Conservation (phyloP, 2,888 invertebrate species). For the Perithous albicinctus region DNA sequence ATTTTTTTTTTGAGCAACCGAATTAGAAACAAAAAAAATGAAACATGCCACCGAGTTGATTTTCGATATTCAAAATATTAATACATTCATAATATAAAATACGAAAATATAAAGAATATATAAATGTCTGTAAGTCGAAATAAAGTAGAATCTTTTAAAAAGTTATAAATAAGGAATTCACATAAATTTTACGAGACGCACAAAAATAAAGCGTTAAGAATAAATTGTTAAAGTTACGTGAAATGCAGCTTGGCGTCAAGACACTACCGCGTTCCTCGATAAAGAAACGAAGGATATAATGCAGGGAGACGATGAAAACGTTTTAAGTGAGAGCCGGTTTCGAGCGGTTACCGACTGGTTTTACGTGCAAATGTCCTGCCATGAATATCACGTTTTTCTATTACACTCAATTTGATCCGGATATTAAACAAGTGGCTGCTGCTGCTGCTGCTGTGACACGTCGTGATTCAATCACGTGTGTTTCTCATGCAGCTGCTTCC, state of each 20-base stretch:
- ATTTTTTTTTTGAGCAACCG: not conserved
- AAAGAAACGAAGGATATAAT: slow-evolving; percentile 2
- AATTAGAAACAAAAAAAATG: no score
- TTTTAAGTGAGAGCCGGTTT: slow-evolving; percentile 36
- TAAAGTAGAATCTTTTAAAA: no score
- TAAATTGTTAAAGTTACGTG: no score
- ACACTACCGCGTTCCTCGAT: not conserved
- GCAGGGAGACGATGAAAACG: slow-evolving; percentile 28
- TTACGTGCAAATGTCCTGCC: slow-evolving; percentile 28
- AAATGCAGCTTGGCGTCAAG: no score
- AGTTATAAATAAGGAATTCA: no score
- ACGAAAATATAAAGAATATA: no score
- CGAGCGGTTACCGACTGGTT: slow-evolving; percentile 52
- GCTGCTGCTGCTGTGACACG: slow-evolving; percentile 48
- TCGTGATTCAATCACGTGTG: slow-evolving; percentile 68
- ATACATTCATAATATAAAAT: no score
- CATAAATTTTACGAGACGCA: no score
- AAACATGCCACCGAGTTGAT: no score
- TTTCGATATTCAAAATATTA: no score
- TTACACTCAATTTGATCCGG: slow-evolving; percentile 71
- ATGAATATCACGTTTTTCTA: slow-evolving; percentile 61
- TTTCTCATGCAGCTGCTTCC: slow-evolving; percentile 18
- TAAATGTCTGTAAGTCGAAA: no score
- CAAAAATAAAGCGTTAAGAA: no score
- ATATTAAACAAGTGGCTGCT: slow-evolving; percentile 74